A percentile compares a stretch with the other conserved stretches of the same genome.
phyloP scores from a whole-genome alignment of 2,113 vertebrate genomes.

The Prochilodus magdalenae region DNA sequence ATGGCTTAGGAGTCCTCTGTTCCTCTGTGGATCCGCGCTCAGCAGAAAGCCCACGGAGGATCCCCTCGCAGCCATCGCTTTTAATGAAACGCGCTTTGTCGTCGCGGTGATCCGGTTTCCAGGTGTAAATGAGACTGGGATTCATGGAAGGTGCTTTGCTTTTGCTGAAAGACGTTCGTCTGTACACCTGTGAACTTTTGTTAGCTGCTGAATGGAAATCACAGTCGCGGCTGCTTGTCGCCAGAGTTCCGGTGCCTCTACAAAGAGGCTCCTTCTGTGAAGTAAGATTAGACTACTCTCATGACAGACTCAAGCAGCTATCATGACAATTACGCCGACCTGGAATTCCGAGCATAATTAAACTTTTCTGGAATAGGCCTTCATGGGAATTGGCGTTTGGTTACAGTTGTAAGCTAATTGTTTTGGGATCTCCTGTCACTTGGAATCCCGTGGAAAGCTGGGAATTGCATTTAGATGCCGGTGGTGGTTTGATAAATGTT shows the following conservation, averaged over 20 bases:
- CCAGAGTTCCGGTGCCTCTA: background rate
- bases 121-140: background rate
- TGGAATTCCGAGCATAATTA: slow-evolving; percentile 42
- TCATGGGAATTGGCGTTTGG: slow-evolving; percentile 7
- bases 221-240: background rate
- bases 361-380: slow-evolving; percentile 29
- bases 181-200: background rate
- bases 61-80: background rate
- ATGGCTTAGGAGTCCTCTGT: background rate
- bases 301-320: slow-evolving; percentile 30
- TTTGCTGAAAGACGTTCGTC: background rate
- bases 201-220: background rate
- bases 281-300: slow-evolving; percentile 9
- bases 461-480: background rate
- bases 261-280: slow-evolving; percentile 28
- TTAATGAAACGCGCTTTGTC: background rate
- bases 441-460: background rate
- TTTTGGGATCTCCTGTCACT: background rate
- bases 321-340: slow-evolving; percentile 24
- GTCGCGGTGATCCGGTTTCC: background rate
- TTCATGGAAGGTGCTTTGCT: slow-evolving; percentile 5
- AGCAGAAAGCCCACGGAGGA: background rate
- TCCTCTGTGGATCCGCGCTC: background rate
- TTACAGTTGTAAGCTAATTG: background rate
- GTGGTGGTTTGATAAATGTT: too few relatives aligned